Evolutionary conservation across 2,113 vertebrate species (phyloP).

Genomic region (Phrynosoma platyrhinos): DNA sequence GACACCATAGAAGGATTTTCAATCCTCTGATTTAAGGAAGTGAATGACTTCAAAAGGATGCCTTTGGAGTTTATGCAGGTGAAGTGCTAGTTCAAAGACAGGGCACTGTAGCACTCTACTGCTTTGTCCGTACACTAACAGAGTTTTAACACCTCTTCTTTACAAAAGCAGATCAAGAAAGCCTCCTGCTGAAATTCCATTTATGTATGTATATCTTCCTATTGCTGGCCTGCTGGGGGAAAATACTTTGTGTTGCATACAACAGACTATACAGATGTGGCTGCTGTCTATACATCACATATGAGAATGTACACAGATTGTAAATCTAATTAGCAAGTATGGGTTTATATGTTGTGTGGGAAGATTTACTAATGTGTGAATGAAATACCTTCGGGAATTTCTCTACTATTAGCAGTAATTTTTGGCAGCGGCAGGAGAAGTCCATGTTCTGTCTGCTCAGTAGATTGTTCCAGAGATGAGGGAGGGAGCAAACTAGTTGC

Average conservation of each 20-base stretch:
- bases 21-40: conserved; percentile 12
- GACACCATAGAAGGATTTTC: neutral
- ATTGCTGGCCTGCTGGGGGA: neutral
- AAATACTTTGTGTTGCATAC: neutral
- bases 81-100: neutral
- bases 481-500: no score
- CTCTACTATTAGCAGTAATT: neutral
- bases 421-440: neutral
- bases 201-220: conserved; percentile 1
- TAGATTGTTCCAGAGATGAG: neutral
- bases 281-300: neutral
- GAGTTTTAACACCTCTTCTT: conserved; percentile 13
- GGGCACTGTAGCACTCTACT: neutral
- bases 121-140: neutral
- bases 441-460: neutral
- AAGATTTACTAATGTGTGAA: neutral
- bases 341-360: neutral
- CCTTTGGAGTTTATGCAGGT: conserved; percentile 3
- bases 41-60: conserved; percentile 3
- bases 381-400: neutral
- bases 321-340: neutral
- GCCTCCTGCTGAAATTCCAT: neutral
- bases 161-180: conserved; percentile 12
- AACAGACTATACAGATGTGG: neutral
- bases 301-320: neutral